Percentiles rank a stretch among this genome's conserved stretches.
Conservation (phyloP, 1,140 invertebrate species). For the Archegozetes longisetosus region DNA sequence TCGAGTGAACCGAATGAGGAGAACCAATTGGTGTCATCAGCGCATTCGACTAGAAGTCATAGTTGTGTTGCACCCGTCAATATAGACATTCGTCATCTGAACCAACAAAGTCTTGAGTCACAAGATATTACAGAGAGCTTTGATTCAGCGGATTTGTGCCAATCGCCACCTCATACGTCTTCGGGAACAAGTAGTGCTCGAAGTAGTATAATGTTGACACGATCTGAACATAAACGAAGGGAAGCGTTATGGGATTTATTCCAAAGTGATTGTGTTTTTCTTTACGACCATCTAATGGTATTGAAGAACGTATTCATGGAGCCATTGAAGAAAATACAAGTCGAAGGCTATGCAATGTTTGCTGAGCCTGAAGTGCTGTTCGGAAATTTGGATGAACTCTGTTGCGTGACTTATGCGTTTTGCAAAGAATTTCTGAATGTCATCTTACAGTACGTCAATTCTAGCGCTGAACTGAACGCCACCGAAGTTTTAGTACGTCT, state of each 20-base stretch:
- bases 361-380: constrained; percentile 50
- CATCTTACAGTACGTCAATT: constrained; percentile 36
- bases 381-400: constrained; percentile 50
- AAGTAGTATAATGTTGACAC: constrained; percentile 1
- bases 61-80: constrained; percentile 12
- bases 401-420: constrained; percentile 47
- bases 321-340: constrained; percentile 49
- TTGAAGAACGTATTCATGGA: constrained; percentile 56
- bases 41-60: constrained; percentile 9
- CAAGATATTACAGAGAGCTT: not conserved
- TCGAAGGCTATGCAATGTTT: constrained; percentile 49
- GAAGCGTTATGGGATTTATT: constrained; percentile 54
- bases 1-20: constrained; percentile 3
- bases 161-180: not conserved
- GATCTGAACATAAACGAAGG: constrained; percentile 20
- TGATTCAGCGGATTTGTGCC: not conserved
- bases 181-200: not conserved
- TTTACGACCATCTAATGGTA: constrained; percentile 50
- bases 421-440: constrained; percentile 47
- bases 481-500: constrained; percentile 41
- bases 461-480: constrained; percentile 31
- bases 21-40: not conserved
- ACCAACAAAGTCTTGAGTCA: not conserved
- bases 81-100: constrained; percentile 1
- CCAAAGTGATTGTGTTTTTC: constrained; percentile 47